phyloP scores from a whole-genome alignment of 2,888 invertebrate genomes.

The Cryptophagus acutangulus region DNA sequence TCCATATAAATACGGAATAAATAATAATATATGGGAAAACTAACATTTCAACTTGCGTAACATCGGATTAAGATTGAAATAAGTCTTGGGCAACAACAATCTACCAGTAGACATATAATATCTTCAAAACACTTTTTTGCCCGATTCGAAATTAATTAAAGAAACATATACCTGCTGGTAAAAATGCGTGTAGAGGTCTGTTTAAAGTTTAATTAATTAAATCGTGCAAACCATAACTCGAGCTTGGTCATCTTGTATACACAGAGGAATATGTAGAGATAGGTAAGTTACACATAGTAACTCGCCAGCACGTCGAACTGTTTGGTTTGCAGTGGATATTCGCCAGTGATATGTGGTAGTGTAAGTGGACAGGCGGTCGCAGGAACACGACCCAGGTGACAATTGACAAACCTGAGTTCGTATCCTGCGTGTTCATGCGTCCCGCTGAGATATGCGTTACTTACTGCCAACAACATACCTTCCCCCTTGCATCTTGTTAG shows the following conservation, averaged over 20 bases:
- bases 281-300: slow-evolving; percentile 22
- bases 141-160: no score
- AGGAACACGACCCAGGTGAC: slow-evolving; percentile 44
- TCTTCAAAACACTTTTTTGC: no score
- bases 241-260: slow-evolving; percentile 13
- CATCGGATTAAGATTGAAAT: no score
- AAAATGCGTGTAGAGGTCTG: no score
- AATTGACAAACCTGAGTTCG: slow-evolving; percentile 47
- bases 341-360: slow-evolving; percentile 42
- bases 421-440: slow-evolving; percentile 43
- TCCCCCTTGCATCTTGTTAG: slow-evolving; percentile 44
- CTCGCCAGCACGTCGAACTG: slow-evolving; percentile 18
- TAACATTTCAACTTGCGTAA: no score
- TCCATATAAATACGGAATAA: no score
- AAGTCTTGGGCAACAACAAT: no score
- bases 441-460: slow-evolving; percentile 47
- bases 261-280: slow-evolving; percentile 28
- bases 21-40: no score
- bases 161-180: no score
- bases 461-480: slow-evolving; percentile 42
- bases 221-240: slow-evolving; percentile 18
- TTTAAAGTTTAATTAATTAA: no score
- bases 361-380: slow-evolving; percentile 39
- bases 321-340: slow-evolving; percentile 7
- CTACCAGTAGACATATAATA: no score